Conservation (phyloP, 2,797 vertebrate genomes). For the Semaprochilodus insignis region DNA sequence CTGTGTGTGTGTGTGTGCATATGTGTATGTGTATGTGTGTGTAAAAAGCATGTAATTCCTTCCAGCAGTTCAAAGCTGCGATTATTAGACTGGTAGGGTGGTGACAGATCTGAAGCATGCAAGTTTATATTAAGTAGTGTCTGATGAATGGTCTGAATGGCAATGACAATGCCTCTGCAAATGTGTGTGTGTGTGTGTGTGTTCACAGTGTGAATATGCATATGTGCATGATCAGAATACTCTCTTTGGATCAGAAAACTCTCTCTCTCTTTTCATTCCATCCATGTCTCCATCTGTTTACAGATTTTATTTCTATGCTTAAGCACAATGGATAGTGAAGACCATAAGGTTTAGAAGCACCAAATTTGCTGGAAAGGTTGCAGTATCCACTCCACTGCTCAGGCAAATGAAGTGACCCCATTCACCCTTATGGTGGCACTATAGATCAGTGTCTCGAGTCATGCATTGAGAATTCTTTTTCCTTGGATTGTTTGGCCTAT, state of each 20-base stretch:
- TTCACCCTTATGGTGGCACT: background rate
- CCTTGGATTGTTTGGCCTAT: background rate
- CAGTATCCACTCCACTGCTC: background rate
- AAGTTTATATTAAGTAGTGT: slow-evolving; percentile 26
- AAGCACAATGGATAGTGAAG: background rate
- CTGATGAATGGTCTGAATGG: slow-evolving; percentile 45
- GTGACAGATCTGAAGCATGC: slow-evolving; percentile 9
- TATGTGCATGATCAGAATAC: slow-evolving; percentile 10
- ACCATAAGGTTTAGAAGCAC: background rate
- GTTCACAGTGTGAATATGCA: slow-evolving; percentile 20
- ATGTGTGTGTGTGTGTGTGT: slow-evolving; percentile 50
- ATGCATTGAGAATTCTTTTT: background rate
- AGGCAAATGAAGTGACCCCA: background rate
- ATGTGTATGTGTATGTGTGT: slow-evolving; percentile 38
- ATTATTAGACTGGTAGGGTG: slow-evolving; percentile 30
- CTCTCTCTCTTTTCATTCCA: background rate
- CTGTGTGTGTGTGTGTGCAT: slow-evolving; percentile 44
- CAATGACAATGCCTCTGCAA: slow-evolving; percentile 62
- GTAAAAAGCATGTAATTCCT: slow-evolving; percentile 47
- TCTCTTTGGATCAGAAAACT: background rate
- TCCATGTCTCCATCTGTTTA: background rate
- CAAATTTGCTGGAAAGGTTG: background rate
- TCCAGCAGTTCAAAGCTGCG: slow-evolving; percentile 41
- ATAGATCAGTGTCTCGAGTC: background rate
- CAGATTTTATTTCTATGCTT: background rate